phyloP scores from a whole-genome alignment of 2,888 invertebrate genomes.

The Ennomos quercinarius region DNA sequence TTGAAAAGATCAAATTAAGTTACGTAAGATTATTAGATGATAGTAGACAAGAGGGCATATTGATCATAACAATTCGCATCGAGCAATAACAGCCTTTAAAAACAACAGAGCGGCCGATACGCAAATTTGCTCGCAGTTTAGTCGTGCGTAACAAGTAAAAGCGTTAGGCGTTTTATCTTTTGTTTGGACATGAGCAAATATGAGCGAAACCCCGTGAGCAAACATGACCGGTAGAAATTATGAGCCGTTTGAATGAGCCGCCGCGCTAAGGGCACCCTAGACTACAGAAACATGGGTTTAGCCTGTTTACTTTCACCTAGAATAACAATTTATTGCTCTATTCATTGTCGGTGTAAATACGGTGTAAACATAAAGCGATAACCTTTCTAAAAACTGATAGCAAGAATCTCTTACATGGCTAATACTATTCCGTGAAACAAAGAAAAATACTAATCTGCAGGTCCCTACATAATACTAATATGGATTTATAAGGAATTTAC shows the following conservation, averaged over 20 bases:
- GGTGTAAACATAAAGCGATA: too few species aligned
- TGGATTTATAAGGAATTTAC: too few species aligned
- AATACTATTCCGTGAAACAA: too few species aligned
- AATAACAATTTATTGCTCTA: not conserved
- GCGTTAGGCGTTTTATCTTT: slow-evolving; percentile 32
- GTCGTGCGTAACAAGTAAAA: slow-evolving; percentile 37
- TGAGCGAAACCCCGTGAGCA: slow-evolving; percentile 32
- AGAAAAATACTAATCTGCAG: too few species aligned
- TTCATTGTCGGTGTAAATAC: not conserved
- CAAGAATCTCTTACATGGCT: too few species aligned
- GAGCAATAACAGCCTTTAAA: slow-evolving; percentile 30
- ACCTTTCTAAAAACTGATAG: too few species aligned
- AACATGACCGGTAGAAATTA: slow-evolving; percentile 34
- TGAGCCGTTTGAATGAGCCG: slow-evolving; percentile 21
- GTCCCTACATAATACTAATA: too few species aligned
- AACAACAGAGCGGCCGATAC: slow-evolving; percentile 38
- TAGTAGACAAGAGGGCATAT: slow-evolving; percentile 2
- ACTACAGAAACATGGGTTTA: slow-evolving; percentile 2
- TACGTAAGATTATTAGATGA: not conserved
- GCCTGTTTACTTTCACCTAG: not conserved
- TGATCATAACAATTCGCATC: slow-evolving; percentile 13
- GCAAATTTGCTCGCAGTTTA: slow-evolving; percentile 48
- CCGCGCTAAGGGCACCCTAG: not conserved
- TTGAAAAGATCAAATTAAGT: slow-evolving; percentile 1
- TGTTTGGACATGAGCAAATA: slow-evolving; percentile 40